A percentile compares a stretch with the other conserved stretches of the same genome.
Evolutionary conservation across 1,140 invertebrate genomes (phyloP).

Genomic region (Oryzaephilus surinamensis): DNA sequence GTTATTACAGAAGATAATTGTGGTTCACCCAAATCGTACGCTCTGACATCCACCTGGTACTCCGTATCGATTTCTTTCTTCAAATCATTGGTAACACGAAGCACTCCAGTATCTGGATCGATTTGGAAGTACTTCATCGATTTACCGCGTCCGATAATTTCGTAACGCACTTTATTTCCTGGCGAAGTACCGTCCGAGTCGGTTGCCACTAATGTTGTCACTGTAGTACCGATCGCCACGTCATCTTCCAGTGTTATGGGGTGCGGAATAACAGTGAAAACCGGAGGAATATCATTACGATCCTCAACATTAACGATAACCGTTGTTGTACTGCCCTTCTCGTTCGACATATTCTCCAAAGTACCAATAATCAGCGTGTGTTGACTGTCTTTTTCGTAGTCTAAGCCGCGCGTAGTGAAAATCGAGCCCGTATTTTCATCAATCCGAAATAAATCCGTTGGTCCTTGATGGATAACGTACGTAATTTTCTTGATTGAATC

Average conservation of each 20-base stretch:
- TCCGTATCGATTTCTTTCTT: slow-evolving; percentile 75
- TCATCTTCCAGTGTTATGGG: slow-evolving; percentile 77
- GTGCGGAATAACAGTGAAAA: slow-evolving; percentile 68
- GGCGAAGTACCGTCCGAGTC: slow-evolving; percentile 75
- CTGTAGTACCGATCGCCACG: slow-evolving; percentile 63
- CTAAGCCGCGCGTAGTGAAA: slow-evolving; percentile 60
- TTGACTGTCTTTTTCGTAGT: slow-evolving; percentile 64
- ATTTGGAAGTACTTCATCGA: slow-evolving; percentile 76
- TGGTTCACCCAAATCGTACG: slow-evolving; percentile 79
- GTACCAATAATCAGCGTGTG: slow-evolving; percentile 71
- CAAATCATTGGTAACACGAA: slow-evolving; percentile 70
- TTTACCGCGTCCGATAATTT: slow-evolving; percentile 69
- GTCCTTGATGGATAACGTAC: slow-evolving; percentile 72
- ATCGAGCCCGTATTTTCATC: slow-evolving; percentile 68
- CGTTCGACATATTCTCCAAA: slow-evolving; percentile 61
- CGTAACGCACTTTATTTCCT: slow-evolving; percentile 71
- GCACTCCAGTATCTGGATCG: slow-evolving; percentile 67
- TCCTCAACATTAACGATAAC: slow-evolving; percentile 70
- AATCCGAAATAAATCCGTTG: slow-evolving; percentile 69
- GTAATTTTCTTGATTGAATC: slow-evolving; percentile 72
- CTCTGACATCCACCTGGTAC: slow-evolving; percentile 77
- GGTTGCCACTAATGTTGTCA: slow-evolving; percentile 65
- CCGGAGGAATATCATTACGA: slow-evolving; percentile 73
- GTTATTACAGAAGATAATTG: slow-evolving; percentile 67
- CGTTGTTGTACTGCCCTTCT: slow-evolving; percentile 60